phyloP scores from a whole-genome alignment of 2,113 vertebrate genomes.

The Crotalus helleri region DNA sequence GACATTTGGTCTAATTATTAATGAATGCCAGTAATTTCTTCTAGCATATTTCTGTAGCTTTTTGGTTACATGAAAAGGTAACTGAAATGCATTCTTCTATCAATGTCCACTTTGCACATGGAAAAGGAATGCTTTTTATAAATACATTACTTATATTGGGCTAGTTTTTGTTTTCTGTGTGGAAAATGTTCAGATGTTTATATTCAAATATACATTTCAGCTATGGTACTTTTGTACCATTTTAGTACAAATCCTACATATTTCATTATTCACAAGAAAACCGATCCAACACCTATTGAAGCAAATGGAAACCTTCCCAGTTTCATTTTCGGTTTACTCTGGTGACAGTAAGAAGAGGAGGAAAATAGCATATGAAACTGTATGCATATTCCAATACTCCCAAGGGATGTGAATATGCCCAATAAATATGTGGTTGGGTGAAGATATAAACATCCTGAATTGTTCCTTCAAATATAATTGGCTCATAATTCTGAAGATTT shows the following conservation, averaged over 20 bases:
- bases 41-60: conserved; percentile 29
- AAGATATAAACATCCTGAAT: conserved; percentile 48
- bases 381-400: conserved; percentile 2
- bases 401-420: not conserved
- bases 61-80: not conserved
- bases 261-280: not conserved
- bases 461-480: conserved; percentile 36
- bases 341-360: not conserved
- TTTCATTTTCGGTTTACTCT: not conserved
- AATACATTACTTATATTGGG: conserved; percentile 26
- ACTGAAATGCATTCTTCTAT: conserved; percentile 14
- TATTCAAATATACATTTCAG: conserved; percentile 26
- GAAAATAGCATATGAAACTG: conserved; percentile 7
- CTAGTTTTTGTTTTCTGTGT: not conserved
- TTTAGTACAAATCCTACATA: conserved; percentile 12
- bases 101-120: conserved; percentile 29
- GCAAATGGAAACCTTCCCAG: not conserved
- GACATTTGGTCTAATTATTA: conserved; percentile 38
- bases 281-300: conserved; percentile 19
- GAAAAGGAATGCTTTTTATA: conserved; percentile 40
- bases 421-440: conserved; percentile 31
- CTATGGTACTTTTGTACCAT: not conserved
- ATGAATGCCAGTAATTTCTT: conserved; percentile 27
- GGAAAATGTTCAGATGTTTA: conserved; percentile 41
- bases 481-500: conserved; percentile 43